Conservation (phyloP, 2,797 vertebrate species). For the Pelodytes ibericus region DNA sequence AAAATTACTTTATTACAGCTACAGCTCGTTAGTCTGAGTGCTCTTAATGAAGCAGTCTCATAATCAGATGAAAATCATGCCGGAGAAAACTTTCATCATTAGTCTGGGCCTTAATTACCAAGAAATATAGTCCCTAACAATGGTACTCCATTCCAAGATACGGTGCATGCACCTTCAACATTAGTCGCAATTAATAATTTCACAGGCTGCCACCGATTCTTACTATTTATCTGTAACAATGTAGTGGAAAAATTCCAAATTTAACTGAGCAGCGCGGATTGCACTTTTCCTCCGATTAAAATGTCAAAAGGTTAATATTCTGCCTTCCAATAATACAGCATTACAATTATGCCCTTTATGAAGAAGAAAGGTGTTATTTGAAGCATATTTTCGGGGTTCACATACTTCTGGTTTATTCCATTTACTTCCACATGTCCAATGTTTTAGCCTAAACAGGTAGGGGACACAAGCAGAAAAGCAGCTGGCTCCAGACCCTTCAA, state of each 20-base stretch:
- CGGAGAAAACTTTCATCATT: constrained; percentile 98
- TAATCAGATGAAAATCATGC: constrained; percentile 99
- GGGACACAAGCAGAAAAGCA: no score
- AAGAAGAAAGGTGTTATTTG: constrained; percentile 69
- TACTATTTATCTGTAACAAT: constrained; percentile 87
- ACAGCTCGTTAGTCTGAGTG: constrained; percentile 99
- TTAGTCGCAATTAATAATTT: constrained; percentile 83
- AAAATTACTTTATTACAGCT: constrained; percentile 99
- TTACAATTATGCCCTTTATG: constrained; percentile 82
- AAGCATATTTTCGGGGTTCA: neutral
- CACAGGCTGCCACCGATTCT: constrained; percentile 76
- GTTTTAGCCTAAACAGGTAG: no score
- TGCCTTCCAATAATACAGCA: constrained; percentile 82
- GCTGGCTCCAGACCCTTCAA: no score
- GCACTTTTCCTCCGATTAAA: constrained; percentile 75
- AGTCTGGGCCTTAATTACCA: constrained; percentile 98
- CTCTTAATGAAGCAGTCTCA: constrained; percentile 99
- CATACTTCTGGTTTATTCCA: neutral
- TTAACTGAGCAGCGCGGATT: constrained; percentile 80
- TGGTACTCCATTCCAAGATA: constrained; percentile 84
- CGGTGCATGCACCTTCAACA: constrained; percentile 82
- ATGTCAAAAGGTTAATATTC: constrained; percentile 87
- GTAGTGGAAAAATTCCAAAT: constrained; percentile 77
- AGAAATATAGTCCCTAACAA: constrained; percentile 94
- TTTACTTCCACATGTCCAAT: neutral